phyloP scores from a whole-genome alignment of 2,113 vertebrate species.

The Cygnus atratus region DNA sequence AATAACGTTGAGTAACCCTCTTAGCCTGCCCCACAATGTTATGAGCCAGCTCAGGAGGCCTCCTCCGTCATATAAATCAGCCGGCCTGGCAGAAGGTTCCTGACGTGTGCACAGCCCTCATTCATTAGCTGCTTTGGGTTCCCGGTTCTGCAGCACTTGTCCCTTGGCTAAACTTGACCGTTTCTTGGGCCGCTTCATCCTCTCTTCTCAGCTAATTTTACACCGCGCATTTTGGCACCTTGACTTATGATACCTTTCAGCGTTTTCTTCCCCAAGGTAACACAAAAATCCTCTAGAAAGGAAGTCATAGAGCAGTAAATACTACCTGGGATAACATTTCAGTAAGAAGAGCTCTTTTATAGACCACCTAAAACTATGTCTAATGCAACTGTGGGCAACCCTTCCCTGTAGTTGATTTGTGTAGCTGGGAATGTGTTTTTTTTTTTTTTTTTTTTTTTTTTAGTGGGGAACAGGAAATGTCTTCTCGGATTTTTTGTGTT shows the following conservation, averaged over 20 bases:
- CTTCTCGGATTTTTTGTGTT: neutral
- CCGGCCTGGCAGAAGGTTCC: constrained; percentile 17
- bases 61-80: constrained; percentile 44
- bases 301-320: constrained; percentile 58
- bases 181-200: constrained; percentile 21
- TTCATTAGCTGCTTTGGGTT: neutral
- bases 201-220: constrained; percentile 54
- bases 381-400: constrained; percentile 20
- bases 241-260: constrained; percentile 63
- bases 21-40: constrained; percentile 56
- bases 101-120: neutral
- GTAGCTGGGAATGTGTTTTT: constrained; percentile 5
- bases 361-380: constrained; percentile 45
- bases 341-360: constrained; percentile 56
- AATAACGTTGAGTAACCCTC: constrained; percentile 62
- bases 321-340: constrained; percentile 60
- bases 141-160: constrained; percentile 15
- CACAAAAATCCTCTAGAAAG: constrained; percentile 58
- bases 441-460: neutral
- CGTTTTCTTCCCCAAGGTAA: constrained; percentile 55
- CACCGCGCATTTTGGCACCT: neutral
- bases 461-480: neutral
- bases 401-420: neutral
- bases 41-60: constrained; percentile 51
- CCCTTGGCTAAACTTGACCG: constrained; percentile 26